Conservation (phyloP, 2,113 vertebrate genomes). For the Rallus limicola region DNA sequence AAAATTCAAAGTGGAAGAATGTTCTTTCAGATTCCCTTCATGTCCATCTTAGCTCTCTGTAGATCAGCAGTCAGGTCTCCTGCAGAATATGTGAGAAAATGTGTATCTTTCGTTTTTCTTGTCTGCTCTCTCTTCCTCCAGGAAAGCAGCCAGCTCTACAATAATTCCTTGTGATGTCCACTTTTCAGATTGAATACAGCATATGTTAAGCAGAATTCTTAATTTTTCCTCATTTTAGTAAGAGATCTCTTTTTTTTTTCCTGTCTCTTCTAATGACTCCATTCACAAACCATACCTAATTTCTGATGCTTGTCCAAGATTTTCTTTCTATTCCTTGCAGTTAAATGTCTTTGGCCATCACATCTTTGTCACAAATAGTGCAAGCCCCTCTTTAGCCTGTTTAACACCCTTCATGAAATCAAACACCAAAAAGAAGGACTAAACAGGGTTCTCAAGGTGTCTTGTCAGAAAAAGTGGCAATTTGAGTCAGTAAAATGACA, state of each 20-base stretch:
- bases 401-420: conserved; percentile 6
- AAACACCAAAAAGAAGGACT: not conserved
- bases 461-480: not conserved
- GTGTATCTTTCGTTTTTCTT: not conserved
- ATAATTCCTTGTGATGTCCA: not conserved
- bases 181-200: not conserved
- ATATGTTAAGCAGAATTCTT: not conserved
- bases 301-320: not conserved
- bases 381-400: not conserved
- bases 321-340: not conserved
- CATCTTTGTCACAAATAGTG: not conserved
- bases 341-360: not conserved
- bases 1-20: not conserved
- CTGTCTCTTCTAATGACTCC: not conserved
- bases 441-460: not conserved
- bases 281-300: not conserved
- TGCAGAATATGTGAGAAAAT: not conserved
- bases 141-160: not conserved
- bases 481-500: not conserved
- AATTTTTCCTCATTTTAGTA: not conserved
- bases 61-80: not conserved
- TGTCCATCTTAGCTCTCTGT: not conserved
- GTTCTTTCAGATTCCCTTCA: not conserved
- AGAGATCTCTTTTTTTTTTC: not conserved
- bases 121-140: not conserved